These are phyloP conservation scores for Cygnus atratus DNA, from an alignment of 2,113 vertebrate genomes.

Conservation along the genomic window DNA sequence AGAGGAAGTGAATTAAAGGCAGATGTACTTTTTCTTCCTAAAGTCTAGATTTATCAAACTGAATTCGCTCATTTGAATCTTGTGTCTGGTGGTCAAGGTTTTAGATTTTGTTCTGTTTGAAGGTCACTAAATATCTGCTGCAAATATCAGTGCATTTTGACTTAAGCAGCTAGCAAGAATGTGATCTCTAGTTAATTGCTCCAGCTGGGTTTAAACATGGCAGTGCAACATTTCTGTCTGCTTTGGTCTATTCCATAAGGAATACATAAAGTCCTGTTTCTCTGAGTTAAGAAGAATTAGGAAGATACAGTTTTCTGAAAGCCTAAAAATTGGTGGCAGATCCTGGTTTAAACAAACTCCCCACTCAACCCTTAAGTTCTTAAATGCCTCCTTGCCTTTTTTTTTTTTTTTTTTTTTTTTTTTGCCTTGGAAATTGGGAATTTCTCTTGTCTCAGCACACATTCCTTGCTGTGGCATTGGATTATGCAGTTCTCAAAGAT, in stretches of 20 bases:
- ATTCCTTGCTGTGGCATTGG: not conserved
- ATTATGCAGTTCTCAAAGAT: not conserved
- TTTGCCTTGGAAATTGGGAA: not conserved
- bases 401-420: not conserved
- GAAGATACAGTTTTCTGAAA: not conserved
- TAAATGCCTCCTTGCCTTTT: rapidly evolving
- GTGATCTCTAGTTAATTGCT: not conserved
- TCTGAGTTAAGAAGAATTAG: not conserved
- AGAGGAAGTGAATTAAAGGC: not conserved
- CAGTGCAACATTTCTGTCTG: rapidly evolving
- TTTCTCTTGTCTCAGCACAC: not conserved
- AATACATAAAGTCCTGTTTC: not conserved
- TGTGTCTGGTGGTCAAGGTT: not conserved
- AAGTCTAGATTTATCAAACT: not conserved
- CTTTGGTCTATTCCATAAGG: not conserved
- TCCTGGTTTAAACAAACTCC: too few species aligned
- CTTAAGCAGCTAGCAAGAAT: not conserved
- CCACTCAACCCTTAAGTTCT: too few species aligned
- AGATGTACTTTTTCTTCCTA: not conserved
- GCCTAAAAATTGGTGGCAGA: not conserved
- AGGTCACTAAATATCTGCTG: not conserved
- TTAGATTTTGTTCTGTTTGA: not conserved
- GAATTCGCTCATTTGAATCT: not conserved
- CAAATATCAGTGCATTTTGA: not conserved
- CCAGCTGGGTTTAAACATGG: not conserved